Conservation (phyloP, 1,140 invertebrate genomes). For the Papilio machaon region DNA sequence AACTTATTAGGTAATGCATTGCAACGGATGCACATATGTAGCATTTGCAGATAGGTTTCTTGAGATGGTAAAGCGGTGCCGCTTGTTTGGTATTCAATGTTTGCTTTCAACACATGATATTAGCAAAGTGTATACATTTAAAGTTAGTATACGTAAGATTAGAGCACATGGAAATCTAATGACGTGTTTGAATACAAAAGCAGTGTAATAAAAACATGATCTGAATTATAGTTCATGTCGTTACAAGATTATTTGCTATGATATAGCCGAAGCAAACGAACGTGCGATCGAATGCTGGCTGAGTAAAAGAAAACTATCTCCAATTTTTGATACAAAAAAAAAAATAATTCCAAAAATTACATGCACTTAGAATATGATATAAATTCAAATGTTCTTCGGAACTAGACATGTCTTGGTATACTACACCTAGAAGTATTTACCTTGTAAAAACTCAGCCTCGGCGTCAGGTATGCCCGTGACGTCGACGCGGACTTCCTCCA, state of each 20-base stretch:
- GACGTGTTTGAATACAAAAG: conserved; percentile 9
- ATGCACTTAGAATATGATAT: too few species aligned
- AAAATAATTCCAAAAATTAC: too few species aligned
- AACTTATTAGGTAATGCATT: not conserved
- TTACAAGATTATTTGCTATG: not conserved
- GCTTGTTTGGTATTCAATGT: conserved; percentile 6
- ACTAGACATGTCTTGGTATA: not conserved
- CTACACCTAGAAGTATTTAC: conserved; percentile 44
- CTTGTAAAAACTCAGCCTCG: conserved; percentile 74
- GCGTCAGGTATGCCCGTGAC: conserved; percentile 60
- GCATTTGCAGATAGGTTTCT: not conserved
- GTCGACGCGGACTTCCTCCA: conserved; percentile 57
- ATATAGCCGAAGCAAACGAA: not conserved
- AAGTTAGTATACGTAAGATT: conserved; percentile 12
- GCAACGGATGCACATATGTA: not conserved
- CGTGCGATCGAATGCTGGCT: not conserved
- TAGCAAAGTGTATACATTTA: conserved; percentile 1
- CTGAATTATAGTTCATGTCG: not conserved
- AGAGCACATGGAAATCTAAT: conserved; percentile 19
- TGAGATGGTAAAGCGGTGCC: not conserved
- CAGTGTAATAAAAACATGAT: conserved; percentile 14
- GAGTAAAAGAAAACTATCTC: too few species aligned
- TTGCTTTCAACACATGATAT: not conserved
- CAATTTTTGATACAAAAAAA: too few species aligned
- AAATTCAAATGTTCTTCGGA: not conserved